phyloP scores from a whole-genome alignment of 2,113 vertebrate genomes.

The Hydrochoerus hydrochaeris region DNA sequence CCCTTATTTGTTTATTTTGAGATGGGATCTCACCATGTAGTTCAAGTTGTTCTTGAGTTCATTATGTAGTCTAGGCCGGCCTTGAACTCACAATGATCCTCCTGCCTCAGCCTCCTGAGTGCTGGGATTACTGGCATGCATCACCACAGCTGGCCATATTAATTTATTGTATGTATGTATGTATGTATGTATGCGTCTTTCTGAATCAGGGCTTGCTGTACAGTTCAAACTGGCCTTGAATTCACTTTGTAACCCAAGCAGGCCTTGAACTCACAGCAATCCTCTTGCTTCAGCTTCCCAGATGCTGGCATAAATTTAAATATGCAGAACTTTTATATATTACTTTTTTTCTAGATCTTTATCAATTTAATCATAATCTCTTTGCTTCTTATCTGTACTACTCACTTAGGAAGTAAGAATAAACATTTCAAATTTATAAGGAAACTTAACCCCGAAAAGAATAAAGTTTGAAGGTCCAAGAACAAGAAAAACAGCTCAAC shows the following conservation, averaged over 20 bases:
- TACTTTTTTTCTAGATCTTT: not conserved
- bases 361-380: conserved; percentile 3
- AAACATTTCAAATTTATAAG: not conserved
- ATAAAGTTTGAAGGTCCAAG: not conserved
- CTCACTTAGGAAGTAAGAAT: not conserved
- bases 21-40: not conserved
- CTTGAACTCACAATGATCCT: not conserved
- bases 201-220: not conserved
- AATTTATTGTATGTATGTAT: not conserved
- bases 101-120: not conserved
- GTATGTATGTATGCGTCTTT: not conserved
- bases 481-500: not conserved
- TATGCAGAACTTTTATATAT: not conserved
- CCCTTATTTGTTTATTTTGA: not conserved
- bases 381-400: not conserved
- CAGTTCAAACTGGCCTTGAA: not conserved
- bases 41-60: not conserved
- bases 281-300: not conserved
- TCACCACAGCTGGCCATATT: not conserved
- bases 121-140: not conserved
- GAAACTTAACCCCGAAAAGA: not conserved
- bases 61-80: not conserved
- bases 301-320: not conserved
- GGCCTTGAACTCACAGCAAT: not conserved
- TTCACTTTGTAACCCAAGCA: too few species aligned